Percentiles rank a stretch among this genome's conserved stretches.
These are phyloP conservation scores for Sepiola atlantica DNA, from an alignment of 2,888 invertebrate species.

Conservation along the genomic window DNA sequence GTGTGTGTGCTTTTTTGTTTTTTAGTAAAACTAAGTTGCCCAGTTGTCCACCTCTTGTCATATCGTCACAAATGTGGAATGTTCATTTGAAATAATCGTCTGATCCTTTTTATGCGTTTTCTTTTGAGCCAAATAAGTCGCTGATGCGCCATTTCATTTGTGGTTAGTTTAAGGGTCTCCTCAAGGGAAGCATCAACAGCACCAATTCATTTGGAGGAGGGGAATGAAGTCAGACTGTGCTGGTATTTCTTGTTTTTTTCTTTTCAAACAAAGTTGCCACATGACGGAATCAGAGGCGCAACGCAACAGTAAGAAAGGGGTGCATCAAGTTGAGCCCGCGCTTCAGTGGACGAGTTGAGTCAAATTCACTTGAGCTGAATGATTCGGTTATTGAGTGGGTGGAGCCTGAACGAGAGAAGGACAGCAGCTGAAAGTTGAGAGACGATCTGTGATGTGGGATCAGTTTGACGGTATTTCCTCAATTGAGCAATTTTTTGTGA, in stretches of 20 bases:
- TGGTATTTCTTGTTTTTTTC: not conserved
- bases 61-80: slow-evolving; percentile 11
- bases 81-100: not conserved
- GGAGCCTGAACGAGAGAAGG: not conserved
- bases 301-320: not conserved
- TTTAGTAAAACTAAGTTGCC: not conserved
- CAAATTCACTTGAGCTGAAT: not conserved
- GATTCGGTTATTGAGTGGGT: not conserved
- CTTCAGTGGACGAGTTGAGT: not conserved
- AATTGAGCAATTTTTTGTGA: not conserved
- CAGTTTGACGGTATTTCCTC: not conserved
- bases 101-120: not conserved
- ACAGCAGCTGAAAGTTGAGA: not conserved
- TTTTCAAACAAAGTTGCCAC: not conserved
- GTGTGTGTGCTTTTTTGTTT: not conserved
- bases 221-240: too few species aligned
- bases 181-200: not conserved
- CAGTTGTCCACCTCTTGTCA: not conserved
- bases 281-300: not conserved
- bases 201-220: not conserved
- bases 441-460: not conserved
- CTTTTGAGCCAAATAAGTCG: not conserved
- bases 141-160: not conserved
- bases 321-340: not conserved
- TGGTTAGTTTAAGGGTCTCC: not conserved